Evolutionary conservation across 2,797 vertebrate species (phyloP).

Genomic region (Sebastes trivittatus): DNA sequence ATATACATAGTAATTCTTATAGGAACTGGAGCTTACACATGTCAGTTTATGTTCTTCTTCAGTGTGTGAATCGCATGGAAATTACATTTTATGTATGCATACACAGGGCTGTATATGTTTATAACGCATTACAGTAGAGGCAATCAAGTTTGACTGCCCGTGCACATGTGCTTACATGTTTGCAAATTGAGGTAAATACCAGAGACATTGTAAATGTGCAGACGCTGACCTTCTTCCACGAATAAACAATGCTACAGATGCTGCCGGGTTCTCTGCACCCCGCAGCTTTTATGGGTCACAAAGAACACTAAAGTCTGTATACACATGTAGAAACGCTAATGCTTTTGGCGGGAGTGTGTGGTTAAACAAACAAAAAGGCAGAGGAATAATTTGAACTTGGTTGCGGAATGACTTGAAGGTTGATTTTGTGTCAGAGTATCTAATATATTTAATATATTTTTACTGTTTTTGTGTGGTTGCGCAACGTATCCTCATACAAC

Average conservation of each 20-base stretch:
- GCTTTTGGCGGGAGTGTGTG: conserved; percentile 15
- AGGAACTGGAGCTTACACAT: not conserved
- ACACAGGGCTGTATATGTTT: conserved; percentile 1
- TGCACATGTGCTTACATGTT: conserved; percentile 40
- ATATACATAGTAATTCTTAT: conserved; percentile 19
- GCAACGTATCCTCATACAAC: not conserved
- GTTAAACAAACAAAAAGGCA: conserved; percentile 29
- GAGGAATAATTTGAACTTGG: not conserved
- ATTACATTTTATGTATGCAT: conserved; percentile 17
- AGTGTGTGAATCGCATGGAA: not conserved
- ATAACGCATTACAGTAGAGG: conserved; percentile 10
- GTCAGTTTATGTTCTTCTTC: not conserved
- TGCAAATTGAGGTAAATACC: conserved; percentile 63
- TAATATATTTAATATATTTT: not conserved
- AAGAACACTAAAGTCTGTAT: conserved; percentile 36
- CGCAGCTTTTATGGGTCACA: conserved; percentile 57
- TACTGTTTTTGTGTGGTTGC: not conserved
- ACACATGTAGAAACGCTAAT: conserved; percentile 21
- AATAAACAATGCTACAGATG: conserved; percentile 36
- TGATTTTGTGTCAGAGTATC: conserved; percentile 9
- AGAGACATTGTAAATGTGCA: conserved; percentile 46
- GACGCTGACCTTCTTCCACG: conserved; percentile 65
- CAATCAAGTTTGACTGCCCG: conserved; percentile 39
- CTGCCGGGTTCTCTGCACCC: conserved; percentile 27
- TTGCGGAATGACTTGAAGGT: not conserved